Evolutionary conservation across 1,140 invertebrate species (phyloP).

Genomic region (Scaptomyza montana): DNA sequence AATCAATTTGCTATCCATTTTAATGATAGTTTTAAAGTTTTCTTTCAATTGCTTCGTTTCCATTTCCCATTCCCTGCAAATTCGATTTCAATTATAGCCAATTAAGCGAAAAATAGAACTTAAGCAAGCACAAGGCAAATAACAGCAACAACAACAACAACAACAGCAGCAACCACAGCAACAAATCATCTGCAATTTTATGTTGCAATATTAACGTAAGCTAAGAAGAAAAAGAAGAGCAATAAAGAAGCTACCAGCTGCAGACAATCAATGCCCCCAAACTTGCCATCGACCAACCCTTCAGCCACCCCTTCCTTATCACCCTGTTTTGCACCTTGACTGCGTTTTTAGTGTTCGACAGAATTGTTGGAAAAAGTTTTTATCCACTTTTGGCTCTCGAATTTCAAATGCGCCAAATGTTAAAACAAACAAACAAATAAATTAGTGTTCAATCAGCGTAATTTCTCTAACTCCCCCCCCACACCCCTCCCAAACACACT

Average conservation of each 20-base stretch:
- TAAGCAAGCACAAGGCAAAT: constrained; percentile 39
- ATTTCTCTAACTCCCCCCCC: constrained; percentile 62
- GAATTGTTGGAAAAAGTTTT: constrained; percentile 40
- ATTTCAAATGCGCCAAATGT: constrained; percentile 61
- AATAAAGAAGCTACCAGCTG: constrained; percentile 24
- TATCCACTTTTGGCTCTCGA: constrained; percentile 37
- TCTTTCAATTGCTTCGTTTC: background rate
- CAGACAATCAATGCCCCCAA: constrained; percentile 38
- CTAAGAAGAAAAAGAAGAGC: background rate
- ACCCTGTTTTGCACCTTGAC: constrained; percentile 25
- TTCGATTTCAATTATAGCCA: constrained; percentile 70
- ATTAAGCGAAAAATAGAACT: constrained; percentile 61
- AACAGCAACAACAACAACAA: constrained; percentile 26
- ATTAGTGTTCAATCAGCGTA: constrained; percentile 82
- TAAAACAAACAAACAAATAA: constrained; percentile 80
- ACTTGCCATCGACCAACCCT: background rate
- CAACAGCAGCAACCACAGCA: too few species aligned
- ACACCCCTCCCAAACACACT: background rate
- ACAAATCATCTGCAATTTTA: constrained; percentile 24
- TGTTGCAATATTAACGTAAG: constrained; percentile 38
- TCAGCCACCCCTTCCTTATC: background rate
- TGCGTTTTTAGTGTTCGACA: constrained; percentile 20
- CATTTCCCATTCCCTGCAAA: background rate
- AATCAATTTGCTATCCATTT: background rate
- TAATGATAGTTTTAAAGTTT: background rate